Conservation (phyloP, 2,888 invertebrate genomes). For the Trilocha varians region DNA sequence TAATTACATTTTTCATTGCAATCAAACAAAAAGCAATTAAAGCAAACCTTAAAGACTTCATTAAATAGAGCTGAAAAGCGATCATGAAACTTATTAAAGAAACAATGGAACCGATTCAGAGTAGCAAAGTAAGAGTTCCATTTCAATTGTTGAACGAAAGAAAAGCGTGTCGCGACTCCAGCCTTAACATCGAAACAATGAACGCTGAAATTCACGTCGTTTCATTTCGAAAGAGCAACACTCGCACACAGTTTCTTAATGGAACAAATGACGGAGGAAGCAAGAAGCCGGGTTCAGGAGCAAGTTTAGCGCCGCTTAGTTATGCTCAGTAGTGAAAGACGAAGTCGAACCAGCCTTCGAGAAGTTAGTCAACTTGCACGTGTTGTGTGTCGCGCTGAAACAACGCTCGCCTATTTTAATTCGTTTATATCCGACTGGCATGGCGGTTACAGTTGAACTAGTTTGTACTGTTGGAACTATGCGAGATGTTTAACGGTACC, state of each 20-base stretch:
- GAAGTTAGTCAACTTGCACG: constrained; percentile 33
- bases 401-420: constrained; percentile 32
- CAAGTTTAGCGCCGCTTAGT: constrained; percentile 40
- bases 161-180: not conserved
- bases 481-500: constrained; percentile 6
- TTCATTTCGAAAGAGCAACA: constrained; percentile 15
- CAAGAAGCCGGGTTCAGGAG: constrained; percentile 35
- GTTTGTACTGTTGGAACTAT: constrained; percentile 11
- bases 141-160: not conserved
- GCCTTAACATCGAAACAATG: not conserved
- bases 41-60: too few relatives aligned
- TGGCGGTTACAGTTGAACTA: constrained; percentile 17
- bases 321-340: constrained; percentile 29
- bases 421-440: constrained; percentile 21
- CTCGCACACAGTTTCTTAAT: constrained; percentile 22
- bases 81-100: not conserved
- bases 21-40: too few relatives aligned
- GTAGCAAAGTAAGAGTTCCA: not conserved
- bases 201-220: constrained; percentile 18
- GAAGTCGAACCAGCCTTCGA: constrained; percentile 25
- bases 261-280: constrained; percentile 38
- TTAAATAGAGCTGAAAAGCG: too few relatives aligned
- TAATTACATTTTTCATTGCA: too few relatives aligned
- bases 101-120: not conserved
- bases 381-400: constrained; percentile 26